Base-by-base conservation (phyloP, 2,113 vertebrate species). In the Chaetodon auriga region DNA sequence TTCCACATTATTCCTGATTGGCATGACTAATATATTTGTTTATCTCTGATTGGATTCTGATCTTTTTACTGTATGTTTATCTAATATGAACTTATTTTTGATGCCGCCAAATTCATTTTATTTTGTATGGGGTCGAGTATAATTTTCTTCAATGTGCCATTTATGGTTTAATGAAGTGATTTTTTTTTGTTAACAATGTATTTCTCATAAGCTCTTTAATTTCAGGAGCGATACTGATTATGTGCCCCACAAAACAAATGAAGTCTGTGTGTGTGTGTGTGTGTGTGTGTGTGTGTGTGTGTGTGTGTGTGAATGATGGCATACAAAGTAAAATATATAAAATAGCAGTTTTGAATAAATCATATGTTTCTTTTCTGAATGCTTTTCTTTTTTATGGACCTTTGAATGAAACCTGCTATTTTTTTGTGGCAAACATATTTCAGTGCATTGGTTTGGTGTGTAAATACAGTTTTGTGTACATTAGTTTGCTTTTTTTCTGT, bases 381-480 rank as follows among this genome's bases (percentile, higher is more conserved):
- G 13, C n/a, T 30, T 30, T 30, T 30, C 30, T 75, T 60, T 68
- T 83, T 82, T 54, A 80, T 65, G 14, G 61, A 75, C 1, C 9
- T 70, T 74, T 45, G 14, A 46, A 68, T 70, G 36, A 57, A 49
- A 74, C 23, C n/a, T n/a, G 15, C 7, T 41, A 3, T 46, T n/a
- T 75, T 57, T 80, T 63, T 55, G 30, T 82, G 45, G 21, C 45
- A 19, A 64, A 81, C 38, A 48, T 46, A 38, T 68, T 68, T 85
- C 35, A 36, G 8, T 85, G 66, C 55, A 30, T 61, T 58, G 53
- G 51, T 76, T 88, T 83, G 66, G 61, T 78, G 78, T 82, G 68
- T 88, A 73, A 87, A 87, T 87, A 84, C 55, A 63, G 35, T 85
- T 83, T 78, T 69, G 68, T 85, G 82, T 84, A 79, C 51, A 30